Percentiles rank a stretch among this genome's conserved stretches.
phyloP scores from a whole-genome alignment of 1,140 invertebrate genomes.

The Apis laboriosa region DNA sequence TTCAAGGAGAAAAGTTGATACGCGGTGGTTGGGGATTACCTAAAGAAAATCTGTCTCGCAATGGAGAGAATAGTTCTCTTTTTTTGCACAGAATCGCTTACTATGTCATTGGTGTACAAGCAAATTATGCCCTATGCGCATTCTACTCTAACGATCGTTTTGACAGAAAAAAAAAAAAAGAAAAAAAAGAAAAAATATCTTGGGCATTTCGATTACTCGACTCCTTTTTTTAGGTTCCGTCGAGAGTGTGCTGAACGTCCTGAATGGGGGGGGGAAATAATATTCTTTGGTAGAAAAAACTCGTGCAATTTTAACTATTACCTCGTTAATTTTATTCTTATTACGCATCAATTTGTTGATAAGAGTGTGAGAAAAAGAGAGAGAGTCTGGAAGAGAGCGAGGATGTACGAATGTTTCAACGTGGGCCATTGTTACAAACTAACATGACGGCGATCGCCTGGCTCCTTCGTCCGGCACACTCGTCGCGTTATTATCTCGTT shows the following conservation, averaged over 20 bases:
- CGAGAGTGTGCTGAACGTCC: slow-evolving; percentile 52
- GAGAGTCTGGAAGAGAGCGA: not conserved
- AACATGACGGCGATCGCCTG: slow-evolving; percentile 28
- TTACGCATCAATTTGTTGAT: slow-evolving; percentile 57
- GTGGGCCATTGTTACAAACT: slow-evolving; percentile 11
- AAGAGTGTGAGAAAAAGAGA: slow-evolving; percentile 16
- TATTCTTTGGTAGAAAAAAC: slow-evolving; percentile 30
- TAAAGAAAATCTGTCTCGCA: slow-evolving; percentile 35
- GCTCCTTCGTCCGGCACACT: slow-evolving; percentile 58
- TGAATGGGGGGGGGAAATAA: not conserved
- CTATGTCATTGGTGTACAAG: slow-evolving; percentile 48
- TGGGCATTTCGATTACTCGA: slow-evolving; percentile 21
- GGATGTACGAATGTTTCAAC: slow-evolving; percentile 38
- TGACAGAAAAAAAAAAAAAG: not conserved
- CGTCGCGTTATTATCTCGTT: slow-evolving; percentile 55
- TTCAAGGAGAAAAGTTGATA: slow-evolving; percentile 12
- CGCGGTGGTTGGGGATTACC: slow-evolving; percentile 21
- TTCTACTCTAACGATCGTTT: slow-evolving; percentile 26
- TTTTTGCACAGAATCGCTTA: slow-evolving; percentile 50
- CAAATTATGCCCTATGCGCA: slow-evolving; percentile 27
- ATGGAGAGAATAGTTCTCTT: slow-evolving; percentile 33
- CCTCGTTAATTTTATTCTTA: slow-evolving; percentile 64
- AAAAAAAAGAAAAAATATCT: not conserved
- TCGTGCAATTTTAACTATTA: slow-evolving; percentile 57
- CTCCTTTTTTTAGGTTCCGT: slow-evolving; percentile 36